Evolutionary conservation across 2,888 invertebrate species (phyloP).

Genomic region (Oscheius myriophilus): DNA sequence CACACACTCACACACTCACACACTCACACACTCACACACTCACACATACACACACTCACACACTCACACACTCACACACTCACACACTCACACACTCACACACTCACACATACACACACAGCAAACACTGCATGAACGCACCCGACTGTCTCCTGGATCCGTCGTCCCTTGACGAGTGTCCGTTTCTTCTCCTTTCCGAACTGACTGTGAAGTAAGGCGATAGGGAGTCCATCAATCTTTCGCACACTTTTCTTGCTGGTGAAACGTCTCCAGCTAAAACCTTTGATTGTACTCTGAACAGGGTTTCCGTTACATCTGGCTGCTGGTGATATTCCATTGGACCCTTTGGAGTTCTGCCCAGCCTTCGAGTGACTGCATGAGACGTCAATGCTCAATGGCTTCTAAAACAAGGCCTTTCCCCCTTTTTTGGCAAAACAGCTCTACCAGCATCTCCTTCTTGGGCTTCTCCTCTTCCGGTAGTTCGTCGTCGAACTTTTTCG

Average conservation of each 20-base stretch:
- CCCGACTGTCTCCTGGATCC: neutral
- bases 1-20: too few relatives aligned
- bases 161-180: conserved; percentile 11
- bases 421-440: conserved; percentile 3
- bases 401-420: conserved; percentile 1
- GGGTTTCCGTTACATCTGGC: neutral
- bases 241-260: conserved; percentile 36
- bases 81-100: too few relatives aligned
- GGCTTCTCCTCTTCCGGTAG: conserved; percentile 21
- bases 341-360: too few relatives aligned
- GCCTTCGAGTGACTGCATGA: too few relatives aligned
- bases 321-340: neutral
- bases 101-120: too few relatives aligned
- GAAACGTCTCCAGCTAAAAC: conserved; percentile 33
- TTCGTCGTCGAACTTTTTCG: conserved; percentile 31
- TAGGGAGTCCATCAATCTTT: conserved; percentile 53
- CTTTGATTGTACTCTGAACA: neutral
- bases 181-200: conserved; percentile 44
- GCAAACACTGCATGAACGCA: too few relatives aligned
- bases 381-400: conserved; percentile 14
- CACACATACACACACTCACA: too few relatives aligned
- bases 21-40: too few relatives aligned
- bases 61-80: too few relatives aligned
- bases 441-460: neutral
- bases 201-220: conserved; percentile 56